Conservation (phyloP, 37 sponge, comb jelly and placozoan species). For the Aphrocallistes beatrix region DNA sequence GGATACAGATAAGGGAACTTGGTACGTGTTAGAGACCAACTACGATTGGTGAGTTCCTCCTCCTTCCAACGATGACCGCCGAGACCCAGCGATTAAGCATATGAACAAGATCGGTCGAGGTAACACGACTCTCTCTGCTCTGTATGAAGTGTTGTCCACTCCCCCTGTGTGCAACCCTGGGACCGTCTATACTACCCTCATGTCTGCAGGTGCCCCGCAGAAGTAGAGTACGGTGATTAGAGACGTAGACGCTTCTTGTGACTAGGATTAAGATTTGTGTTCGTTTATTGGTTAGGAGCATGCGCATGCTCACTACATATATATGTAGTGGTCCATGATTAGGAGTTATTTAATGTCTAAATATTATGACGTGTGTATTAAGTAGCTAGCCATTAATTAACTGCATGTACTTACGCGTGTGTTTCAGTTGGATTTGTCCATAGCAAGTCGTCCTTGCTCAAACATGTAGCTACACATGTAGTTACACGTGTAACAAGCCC, state of each 20-base stretch:
- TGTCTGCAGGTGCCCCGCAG: constrained; percentile 56
- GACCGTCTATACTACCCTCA: constrained; percentile 57
- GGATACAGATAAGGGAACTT: constrained; percentile 32
- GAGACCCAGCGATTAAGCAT: constrained; percentile 60
- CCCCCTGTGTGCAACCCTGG: constrained; percentile 68
- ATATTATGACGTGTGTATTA: too few relatives aligned
- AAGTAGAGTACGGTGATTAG: constrained; percentile 35
- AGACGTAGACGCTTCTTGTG: background rate
- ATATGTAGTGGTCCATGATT: too few relatives aligned
- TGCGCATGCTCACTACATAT: too few relatives aligned
- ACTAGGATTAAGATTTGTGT: too few relatives aligned
- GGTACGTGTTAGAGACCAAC: constrained; percentile 89
- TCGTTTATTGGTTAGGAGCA: too few relatives aligned
- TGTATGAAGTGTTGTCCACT: constrained; percentile 57
- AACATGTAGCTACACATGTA: too few relatives aligned
- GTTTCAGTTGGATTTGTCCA: too few relatives aligned
- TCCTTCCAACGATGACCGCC: constrained; percentile 64
- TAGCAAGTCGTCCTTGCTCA: too few relatives aligned
- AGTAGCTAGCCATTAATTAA: too few relatives aligned
- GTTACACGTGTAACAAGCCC: too few relatives aligned
- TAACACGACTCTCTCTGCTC: background rate
- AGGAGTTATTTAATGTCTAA: too few relatives aligned
- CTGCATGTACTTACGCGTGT: too few relatives aligned
- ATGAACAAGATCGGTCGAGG: constrained; percentile 51
- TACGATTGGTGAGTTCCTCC: constrained; percentile 86